phyloP scores from a whole-genome alignment of 2,797 vertebrate genomes.

The Pseudochirops corinnae region DNA sequence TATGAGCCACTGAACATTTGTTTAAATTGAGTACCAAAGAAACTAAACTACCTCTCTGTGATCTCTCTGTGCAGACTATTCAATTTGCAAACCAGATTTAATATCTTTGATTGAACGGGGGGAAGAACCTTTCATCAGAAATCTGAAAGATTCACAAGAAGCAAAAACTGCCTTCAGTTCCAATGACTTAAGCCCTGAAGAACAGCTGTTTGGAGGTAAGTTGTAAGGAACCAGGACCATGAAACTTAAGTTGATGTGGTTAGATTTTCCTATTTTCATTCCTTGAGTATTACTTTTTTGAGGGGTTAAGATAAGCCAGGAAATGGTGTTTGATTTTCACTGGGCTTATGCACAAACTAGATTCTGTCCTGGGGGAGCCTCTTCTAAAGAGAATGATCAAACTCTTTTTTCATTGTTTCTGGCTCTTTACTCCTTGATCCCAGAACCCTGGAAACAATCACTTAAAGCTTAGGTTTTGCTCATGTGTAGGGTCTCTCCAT shows the following conservation, averaged over 20 bases:
- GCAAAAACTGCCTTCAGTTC: background rate
- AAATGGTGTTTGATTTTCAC: background rate
- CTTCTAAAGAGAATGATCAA: background rate
- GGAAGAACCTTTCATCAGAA: background rate
- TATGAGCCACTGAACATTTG: background rate
- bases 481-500: background rate
- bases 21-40: background rate
- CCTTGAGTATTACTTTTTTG: background rate
- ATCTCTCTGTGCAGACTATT: background rate
- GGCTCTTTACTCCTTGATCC: background rate
- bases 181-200: background rate
- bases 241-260: background rate
- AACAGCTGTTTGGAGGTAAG: background rate
- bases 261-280: background rate
- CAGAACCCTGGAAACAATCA: background rate
- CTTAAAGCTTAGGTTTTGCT: background rate
- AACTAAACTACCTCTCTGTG: background rate
- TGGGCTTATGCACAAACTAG: background rate
- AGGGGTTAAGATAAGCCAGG: background rate
- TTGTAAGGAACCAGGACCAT: background rate
- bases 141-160: background rate
- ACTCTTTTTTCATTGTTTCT: background rate
- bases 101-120: background rate
- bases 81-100: background rate
- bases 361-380: background rate